Evolutionary conservation across 2,888 invertebrate species (phyloP).

Genomic region (Cosmorhoe ocellata): DNA sequence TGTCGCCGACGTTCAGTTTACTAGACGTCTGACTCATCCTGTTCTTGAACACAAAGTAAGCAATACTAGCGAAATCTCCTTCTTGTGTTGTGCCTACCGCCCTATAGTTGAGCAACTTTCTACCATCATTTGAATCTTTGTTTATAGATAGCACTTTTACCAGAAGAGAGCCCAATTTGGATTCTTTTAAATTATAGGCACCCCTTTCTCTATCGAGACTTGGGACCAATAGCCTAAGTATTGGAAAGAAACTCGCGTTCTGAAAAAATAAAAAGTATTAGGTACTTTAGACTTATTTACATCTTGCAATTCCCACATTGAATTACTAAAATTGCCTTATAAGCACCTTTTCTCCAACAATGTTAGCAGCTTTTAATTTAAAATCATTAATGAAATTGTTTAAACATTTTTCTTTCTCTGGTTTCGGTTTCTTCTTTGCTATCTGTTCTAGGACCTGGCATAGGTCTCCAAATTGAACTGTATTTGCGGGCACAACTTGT

Average conservation of each 20-base stretch:
- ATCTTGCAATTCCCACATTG: too few species aligned
- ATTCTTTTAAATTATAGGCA: constrained; percentile 92
- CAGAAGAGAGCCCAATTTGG: constrained; percentile 87
- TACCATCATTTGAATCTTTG: constrained; percentile 79
- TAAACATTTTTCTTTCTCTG: constrained; percentile 74
- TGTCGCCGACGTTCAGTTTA: constrained; percentile 84
- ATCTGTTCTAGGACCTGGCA: constrained; percentile 85
- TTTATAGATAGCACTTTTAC: constrained; percentile 89
- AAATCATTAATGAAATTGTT: constrained; percentile 74
- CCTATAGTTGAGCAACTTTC: constrained; percentile 65
- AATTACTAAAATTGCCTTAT: too few species aligned
- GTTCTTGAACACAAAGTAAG: constrained; percentile 86
- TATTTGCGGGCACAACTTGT: constrained; percentile 41
- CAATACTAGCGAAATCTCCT: constrained; percentile 91
- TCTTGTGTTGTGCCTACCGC: constrained; percentile 74
- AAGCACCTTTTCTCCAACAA: constrained; percentile 62
- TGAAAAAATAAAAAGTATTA: constrained; percentile 49
- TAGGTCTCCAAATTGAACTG: constrained; percentile 78
- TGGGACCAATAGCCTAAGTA: constrained; percentile 91
- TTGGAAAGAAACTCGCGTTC: constrained; percentile 85
- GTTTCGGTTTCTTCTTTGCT: constrained; percentile 63
- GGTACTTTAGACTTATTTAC: too few species aligned
- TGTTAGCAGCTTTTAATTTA: constrained; percentile 56
- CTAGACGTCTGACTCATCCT: constrained; percentile 67
- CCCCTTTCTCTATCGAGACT: constrained; percentile 89